A percentile compares a stretch with the other conserved stretches of the same genome.
Conservation (phyloP, 2,797 vertebrate genomes). For the Florisuga fusca region DNA sequence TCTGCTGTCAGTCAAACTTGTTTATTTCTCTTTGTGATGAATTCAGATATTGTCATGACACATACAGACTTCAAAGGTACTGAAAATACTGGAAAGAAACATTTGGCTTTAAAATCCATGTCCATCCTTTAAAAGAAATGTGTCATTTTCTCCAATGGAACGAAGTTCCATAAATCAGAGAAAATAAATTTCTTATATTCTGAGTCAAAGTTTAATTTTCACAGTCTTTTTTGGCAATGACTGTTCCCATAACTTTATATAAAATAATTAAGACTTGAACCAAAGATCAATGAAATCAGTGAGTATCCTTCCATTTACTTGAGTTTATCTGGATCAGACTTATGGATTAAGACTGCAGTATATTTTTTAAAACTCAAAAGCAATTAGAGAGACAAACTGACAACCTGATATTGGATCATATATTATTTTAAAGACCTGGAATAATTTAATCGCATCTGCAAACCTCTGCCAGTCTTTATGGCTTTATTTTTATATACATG, state of each 20-base stretch:
- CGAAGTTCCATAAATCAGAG: neutral
- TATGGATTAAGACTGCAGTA: neutral
- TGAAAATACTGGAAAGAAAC: neutral
- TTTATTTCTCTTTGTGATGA: neutral
- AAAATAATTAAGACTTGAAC: neutral
- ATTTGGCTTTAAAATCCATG: neutral
- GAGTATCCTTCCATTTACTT: neutral
- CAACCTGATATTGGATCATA: constrained; percentile 14
- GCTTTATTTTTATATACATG: constrained; percentile 24
- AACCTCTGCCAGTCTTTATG: constrained; percentile 20
- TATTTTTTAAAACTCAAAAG: constrained; percentile 24
- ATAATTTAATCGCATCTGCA: constrained; percentile 52
- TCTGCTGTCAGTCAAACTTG: neutral
- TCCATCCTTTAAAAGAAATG: neutral
- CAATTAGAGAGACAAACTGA: neutral
- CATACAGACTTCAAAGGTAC: neutral
- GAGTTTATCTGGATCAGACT: neutral
- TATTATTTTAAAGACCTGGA: constrained; percentile 46
- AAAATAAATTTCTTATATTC: neutral
- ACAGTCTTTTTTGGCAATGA: neutral
- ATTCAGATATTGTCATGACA: neutral
- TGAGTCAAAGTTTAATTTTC: neutral
- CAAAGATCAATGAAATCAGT: neutral
- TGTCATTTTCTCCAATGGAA: neutral
- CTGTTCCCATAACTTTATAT: neutral